Base-by-base conservation (phyloP, 2,797 vertebrate species). In the Meriones psammophilus region DNA sequence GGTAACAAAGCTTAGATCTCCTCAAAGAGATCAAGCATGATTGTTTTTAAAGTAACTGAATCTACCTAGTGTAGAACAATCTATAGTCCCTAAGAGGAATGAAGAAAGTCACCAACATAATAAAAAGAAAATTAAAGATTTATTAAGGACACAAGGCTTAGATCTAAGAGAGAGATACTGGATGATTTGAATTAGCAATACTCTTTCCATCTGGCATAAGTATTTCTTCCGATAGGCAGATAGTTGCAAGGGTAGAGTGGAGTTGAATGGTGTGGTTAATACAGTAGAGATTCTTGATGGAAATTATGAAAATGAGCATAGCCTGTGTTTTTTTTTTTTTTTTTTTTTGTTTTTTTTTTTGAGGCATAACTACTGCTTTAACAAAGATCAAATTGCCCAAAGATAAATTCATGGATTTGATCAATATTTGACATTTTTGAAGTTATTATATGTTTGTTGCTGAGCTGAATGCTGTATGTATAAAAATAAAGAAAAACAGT, bases 1-100 rank as follows among this genome's bases (percentile, higher is more conserved):
- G 97, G 96, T 98, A 92, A 97, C 91, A 94, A 96, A 89, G 85
- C 96, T 96, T 78, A 88, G 77, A 94, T 94, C 73, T 92, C 88
- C 88, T 94, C 30, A 88, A 96, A 96, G 94, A 91, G 68, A 96
- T 97, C 96, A 96, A 89, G 62, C 69, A 73, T 79, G 71, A 91
- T 96, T 97, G 8, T 97, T 79, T 90, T 83, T 80, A 95, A 93
- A 95, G 50, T 94, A 95, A 92, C 93, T 94, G 80, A 96, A 42
- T 97, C 84, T 95, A 89, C 96, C 97, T 97, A 91, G 73, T 78
- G 88, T 81, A 93, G 54, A 26, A 94, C 95, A 93, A 68, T 88
- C 26, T 88, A 2, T 97, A 20, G 94, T 96, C 73, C 77, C 14
- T 4, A 93, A 28, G 68, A 97, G 8, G 68, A 91, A 64, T 69